phyloP scores from a whole-genome alignment of 2,797 vertebrate species.

The Lepus townsendii region DNA sequence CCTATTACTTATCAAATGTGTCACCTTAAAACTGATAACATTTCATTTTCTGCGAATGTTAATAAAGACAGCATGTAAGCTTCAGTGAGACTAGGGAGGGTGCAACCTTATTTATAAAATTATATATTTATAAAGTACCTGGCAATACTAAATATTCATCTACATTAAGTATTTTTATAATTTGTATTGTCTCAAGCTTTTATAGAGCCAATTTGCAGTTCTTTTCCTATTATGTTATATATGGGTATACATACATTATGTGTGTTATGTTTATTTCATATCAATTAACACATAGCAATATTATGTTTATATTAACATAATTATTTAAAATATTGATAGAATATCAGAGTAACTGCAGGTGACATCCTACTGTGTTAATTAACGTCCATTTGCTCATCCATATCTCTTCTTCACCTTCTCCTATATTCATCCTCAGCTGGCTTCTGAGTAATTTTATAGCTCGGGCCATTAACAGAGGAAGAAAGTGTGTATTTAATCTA shows the following conservation, averaged over 20 bases:
- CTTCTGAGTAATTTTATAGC: background rate
- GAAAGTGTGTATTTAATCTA: background rate
- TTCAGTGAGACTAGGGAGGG: background rate
- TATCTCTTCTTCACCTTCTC: background rate
- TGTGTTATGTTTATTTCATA: background rate
- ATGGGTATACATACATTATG: background rate
- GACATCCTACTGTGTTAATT: background rate
- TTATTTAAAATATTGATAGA: background rate
- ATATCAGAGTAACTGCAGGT: background rate
- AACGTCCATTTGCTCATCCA: background rate
- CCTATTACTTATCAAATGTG: background rate
- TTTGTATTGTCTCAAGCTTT: background rate
- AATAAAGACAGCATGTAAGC: fast-evolving
- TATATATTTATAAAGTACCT: background rate
- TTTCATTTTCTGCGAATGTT: background rate
- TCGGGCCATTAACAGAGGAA: background rate
- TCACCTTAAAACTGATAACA: background rate
- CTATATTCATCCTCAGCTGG: background rate
- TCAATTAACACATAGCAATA: background rate
- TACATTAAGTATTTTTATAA: background rate
- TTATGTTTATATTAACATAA: background rate
- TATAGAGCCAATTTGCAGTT: background rate
- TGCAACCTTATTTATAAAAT: background rate
- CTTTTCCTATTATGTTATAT: background rate
- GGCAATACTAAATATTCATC: background rate